Conservation (phyloP, 2,888 invertebrate species). For the Xylocampa areola region DNA sequence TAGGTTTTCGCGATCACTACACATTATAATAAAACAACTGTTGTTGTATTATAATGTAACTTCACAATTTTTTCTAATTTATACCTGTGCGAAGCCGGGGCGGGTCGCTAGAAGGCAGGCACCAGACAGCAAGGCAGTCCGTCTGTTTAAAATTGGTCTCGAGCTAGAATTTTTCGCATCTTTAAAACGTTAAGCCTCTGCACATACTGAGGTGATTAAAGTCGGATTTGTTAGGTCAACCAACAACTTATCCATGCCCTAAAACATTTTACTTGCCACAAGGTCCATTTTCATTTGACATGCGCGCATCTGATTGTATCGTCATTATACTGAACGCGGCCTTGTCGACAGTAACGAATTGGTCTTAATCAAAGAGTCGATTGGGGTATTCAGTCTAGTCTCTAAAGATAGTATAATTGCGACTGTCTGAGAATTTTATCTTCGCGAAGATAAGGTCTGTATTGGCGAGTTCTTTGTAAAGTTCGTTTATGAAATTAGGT, state of each 20-base stretch:
- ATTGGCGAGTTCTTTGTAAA: constrained; percentile 50
- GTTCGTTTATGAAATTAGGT: constrained; percentile 36
- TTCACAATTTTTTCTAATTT: too few species aligned
- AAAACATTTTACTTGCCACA: constrained; percentile 10
- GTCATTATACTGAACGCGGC: constrained; percentile 35
- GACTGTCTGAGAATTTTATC: constrained; percentile 57
- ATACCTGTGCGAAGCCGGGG: too few species aligned
- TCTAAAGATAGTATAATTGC: constrained; percentile 52
- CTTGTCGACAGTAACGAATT: constrained; percentile 51
- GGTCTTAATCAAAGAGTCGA: constrained; percentile 54
- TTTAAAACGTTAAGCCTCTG: too few species aligned
- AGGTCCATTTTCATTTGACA: constrained; percentile 33
- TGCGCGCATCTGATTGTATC: constrained; percentile 42
- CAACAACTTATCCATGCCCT: neutral
- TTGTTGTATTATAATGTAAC: too few species aligned
- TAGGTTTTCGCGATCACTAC: too few species aligned
- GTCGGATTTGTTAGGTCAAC: too few species aligned
- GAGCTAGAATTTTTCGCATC: too few species aligned
- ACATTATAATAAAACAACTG: too few species aligned
- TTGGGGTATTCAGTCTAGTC: constrained; percentile 41
- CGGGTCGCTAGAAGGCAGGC: too few species aligned
- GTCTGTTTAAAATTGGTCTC: too few species aligned
- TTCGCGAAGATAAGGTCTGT: constrained; percentile 45
- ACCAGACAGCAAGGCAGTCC: too few species aligned
- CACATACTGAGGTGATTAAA: too few species aligned